phyloP scores from a whole-genome alignment of 2,113 vertebrate genomes.

The Trochalopteron elliotii region DNA sequence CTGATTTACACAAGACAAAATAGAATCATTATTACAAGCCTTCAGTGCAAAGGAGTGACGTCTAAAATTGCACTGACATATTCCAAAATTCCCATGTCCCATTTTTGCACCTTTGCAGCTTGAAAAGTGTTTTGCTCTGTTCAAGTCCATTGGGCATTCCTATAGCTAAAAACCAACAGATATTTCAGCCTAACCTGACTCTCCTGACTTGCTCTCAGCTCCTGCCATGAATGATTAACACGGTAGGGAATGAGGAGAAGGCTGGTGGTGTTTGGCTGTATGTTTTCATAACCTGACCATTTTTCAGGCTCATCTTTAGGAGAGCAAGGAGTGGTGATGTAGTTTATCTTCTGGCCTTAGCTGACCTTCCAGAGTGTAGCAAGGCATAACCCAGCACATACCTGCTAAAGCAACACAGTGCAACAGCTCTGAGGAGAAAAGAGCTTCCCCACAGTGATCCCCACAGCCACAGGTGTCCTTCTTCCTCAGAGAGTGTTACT shows the following conservation, averaged over 20 bases:
- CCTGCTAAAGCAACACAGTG: background rate
- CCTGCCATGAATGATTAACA: background rate
- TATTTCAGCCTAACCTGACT: background rate
- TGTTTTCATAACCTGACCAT: background rate
- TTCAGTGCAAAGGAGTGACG: background rate
- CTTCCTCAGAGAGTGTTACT: background rate
- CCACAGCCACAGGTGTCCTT: background rate
- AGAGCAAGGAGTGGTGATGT: background rate
- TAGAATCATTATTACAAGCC: slow-evolving; percentile 54
- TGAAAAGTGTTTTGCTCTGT: slow-evolving; percentile 29
- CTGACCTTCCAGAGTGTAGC: background rate
- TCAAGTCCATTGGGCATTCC: slow-evolving; percentile 7
- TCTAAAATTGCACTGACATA: background rate
- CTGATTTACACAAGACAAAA: slow-evolving; percentile 58
- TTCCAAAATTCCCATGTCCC: slow-evolving; percentile 34
- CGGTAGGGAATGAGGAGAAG: background rate
- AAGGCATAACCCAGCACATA: background rate
- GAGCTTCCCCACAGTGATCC: background rate
- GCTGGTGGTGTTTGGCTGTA: background rate
- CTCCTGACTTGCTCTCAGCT: background rate
- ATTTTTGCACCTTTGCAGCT: slow-evolving; percentile 6
- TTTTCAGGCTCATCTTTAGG: background rate
- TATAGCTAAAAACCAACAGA: background rate
- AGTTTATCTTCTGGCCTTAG: background rate
- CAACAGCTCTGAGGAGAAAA: background rate